phyloP scores from a whole-genome alignment of 2,888 invertebrate genomes.

The Lasioglossum figueresi region DNA sequence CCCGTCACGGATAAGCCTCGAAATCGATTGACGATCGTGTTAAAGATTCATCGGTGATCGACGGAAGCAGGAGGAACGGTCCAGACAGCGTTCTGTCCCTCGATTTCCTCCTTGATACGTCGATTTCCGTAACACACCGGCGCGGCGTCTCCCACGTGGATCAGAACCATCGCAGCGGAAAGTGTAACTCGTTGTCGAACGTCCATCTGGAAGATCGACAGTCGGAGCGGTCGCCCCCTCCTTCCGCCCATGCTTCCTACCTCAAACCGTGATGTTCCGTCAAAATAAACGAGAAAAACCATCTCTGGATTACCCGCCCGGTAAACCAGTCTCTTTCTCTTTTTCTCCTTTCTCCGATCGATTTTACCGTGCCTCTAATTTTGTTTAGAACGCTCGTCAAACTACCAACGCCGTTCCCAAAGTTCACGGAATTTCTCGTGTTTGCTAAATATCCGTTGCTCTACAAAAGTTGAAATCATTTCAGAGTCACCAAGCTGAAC shows the following conservation, averaged over 20 bases:
- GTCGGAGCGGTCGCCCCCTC: conserved; percentile 64
- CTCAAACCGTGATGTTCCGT: conserved; percentile 38
- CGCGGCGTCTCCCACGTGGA: conserved; percentile 76
- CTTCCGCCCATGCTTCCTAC: conserved; percentile 24
- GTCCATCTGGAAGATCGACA: conserved; percentile 79
- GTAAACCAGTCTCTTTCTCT: conserved; percentile 1
- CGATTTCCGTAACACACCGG: conserved; percentile 68
- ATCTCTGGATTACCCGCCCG: conserved; percentile 11
- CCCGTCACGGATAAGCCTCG: neutral
- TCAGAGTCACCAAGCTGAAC: neutral
- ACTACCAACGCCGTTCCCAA: neutral
- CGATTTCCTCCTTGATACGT: conserved; percentile 48
- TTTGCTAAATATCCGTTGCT: neutral
- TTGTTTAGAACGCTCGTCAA: neutral
- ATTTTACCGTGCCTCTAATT: neutral
- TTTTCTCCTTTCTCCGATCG: neutral
- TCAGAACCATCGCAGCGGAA: conserved; percentile 73
- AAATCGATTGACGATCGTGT: conserved; percentile 37
- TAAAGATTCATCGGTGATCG: conserved; percentile 52
- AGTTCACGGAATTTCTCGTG: neutral
- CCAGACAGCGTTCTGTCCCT: conserved; percentile 38
- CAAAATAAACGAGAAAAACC: conserved; percentile 40
- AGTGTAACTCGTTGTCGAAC: conserved; percentile 80
- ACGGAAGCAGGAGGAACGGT: conserved; percentile 34
- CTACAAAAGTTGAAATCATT: neutral